Base-by-base conservation (phyloP, 2,888 invertebrate genomes). In the Liopterus haemorrhoidalis region DNA sequence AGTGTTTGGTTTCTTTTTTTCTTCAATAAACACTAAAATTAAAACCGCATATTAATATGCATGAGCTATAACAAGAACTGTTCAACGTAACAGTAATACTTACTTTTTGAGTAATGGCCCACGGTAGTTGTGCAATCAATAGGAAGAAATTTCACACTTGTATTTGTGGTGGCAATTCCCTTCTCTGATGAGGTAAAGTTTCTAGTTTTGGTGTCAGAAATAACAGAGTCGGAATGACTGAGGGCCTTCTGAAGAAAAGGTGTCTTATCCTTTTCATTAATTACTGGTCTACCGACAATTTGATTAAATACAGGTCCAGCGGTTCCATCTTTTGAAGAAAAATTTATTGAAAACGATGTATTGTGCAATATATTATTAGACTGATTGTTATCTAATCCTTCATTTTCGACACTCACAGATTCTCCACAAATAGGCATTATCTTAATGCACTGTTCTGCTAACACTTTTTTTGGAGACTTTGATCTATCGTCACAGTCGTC, bases 71-170 rank as follows among this genome's bases (percentile, higher is more conserved):
- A 3, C 25, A 25, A 12, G 25, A 12, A n/a, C 25, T n/a, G 25
- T 11, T 25, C 12, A 11, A 25, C 3, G 12, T 25, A 25, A 11
- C 11, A 28, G 11, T n/a, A 28, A n/a, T 11, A 8, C 19, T 21
- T 44, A 44, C 44, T 39, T 44, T 44, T 44, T 21, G 38, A 25
- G 19, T 39, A 44, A 32, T 32, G 44, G 19, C 39, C 44, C 15
- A 39, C 44, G 9, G 38, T 20, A 6, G 38, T 21, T n/a, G 37
- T 24, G 14, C 37, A 24, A 19, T 37, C 38, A 12, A 44, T 39
- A 16, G 38, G 44, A 14, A 39, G 19, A 32, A 44, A 44, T n/a
- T 38, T n/a, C n/a, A n/a, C n/a, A n/a, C n/a, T n/a, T n/a, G n/a
- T n/a, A n/a, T n/a, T n/a, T n/a, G n/a, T n/a, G n/a, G 44, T 32